Evolutionary conservation across 2,113 vertebrate genomes (phyloP), one percentile per base, ranked within the genome.

Genomic region (Cyanoramphus novaezelandiae): DNA sequence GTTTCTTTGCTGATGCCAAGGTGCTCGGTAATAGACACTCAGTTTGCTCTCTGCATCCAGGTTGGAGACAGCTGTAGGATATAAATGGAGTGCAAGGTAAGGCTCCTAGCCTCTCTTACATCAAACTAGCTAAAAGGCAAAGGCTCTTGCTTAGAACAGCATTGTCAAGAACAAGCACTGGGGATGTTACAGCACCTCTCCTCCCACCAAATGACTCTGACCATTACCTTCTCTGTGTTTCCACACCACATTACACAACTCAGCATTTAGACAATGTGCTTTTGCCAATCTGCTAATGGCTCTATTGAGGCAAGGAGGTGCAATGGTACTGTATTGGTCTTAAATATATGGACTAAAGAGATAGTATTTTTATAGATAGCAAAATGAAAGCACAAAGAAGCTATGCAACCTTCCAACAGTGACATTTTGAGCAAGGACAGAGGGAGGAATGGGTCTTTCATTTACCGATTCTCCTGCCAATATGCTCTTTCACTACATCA

Each of bases 31-130:
- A 69, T 99, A 98, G 21, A 98, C 96, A 1, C 98, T 99, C 97
- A 99, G 98, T 97, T 99, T 99, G 95, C 99, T 99, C 97, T 99
- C 99, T 76, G 98, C 97, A 78, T 99, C 99, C 98, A 99, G 98
- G 95, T 99, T 98, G 43, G 99, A 99, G 83, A 99, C 98, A 28
- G 99, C 99, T 99, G 98, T 46, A 67, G 78, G 82, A 92, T 80
- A 76, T 71, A 93, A 95, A 5, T 15, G 79, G 83, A 90, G 39
- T 0, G 5, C 47, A 69, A 43, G 69, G 9, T 96, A 29, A 94
- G 67, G 59, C 71, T 86, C 18, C 14, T 33, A 37, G 39, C 37
- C 19, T 60, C 13, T 86, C 21, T 75, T 65, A 84, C 15, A 41
- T 71, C 60, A 46, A 20, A 10, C 8, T 46, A 47, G 41, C 31